A percentile compares a stretch with the other conserved stretches of the same genome.
These are phyloP conservation scores for Dorcus parallelipipedus DNA, from an alignment of 2,888 invertebrate species.

Conservation along the genomic window DNA sequence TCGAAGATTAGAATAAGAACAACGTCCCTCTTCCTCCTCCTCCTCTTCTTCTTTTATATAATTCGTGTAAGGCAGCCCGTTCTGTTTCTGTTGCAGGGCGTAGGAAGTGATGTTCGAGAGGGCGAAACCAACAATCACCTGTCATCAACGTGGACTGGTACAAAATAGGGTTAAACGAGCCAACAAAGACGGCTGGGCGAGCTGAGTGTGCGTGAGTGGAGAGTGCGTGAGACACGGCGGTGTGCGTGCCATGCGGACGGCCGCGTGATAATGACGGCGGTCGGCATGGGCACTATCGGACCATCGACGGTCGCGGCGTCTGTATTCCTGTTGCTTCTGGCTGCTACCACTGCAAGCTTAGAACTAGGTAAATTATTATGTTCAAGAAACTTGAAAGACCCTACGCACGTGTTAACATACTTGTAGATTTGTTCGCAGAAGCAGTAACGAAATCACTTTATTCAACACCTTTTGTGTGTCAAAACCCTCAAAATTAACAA, in stretches of 20 bases:
- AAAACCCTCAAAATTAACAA: too few species aligned
- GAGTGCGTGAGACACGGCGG: conserved; percentile 27
- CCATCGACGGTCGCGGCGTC: conserved; percentile 26
- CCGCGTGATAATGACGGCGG: conserved; percentile 30
- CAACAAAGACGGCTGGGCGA: conserved; percentile 27
- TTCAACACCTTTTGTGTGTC: too few species aligned
- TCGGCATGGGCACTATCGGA: conserved; percentile 33
- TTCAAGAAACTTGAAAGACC: too few species aligned
- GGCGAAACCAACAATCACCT: conserved; percentile 4
- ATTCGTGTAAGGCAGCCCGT: too few species aligned
- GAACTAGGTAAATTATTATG: conserved; percentile 29
- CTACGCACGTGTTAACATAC: too few species aligned
- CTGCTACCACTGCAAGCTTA: conserved; percentile 21
- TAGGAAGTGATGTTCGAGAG: conserved; percentile 8
- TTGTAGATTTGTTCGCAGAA: too few species aligned
- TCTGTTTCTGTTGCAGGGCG: conserved; percentile 6
- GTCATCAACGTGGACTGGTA: conserved; percentile 18
- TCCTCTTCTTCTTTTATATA: too few species aligned
- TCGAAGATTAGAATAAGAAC: too few species aligned
- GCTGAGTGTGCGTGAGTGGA: conserved; percentile 21
- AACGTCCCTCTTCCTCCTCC: too few species aligned
- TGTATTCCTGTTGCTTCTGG: conserved; percentile 22
- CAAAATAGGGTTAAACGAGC: conserved; percentile 23
- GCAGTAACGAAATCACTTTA: too few species aligned
- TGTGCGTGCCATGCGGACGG: conserved; percentile 26